phyloP scores from a whole-genome alignment of 2,113 vertebrate genomes.

The Labeo rohita region DNA sequence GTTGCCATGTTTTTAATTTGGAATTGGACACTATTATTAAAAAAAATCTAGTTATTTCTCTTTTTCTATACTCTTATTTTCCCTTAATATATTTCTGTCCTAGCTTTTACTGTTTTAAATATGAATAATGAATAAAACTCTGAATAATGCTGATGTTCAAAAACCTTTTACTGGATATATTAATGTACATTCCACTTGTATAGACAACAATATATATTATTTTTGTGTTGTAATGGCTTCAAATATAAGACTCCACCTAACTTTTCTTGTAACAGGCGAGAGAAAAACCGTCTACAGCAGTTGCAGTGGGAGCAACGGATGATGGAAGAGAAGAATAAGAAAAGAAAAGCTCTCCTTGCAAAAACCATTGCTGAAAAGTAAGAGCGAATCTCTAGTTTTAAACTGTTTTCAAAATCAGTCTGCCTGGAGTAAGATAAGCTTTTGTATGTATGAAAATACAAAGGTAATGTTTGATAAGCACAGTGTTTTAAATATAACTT shows the following conservation, averaged over 20 bases:
- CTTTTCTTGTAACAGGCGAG: conserved; percentile 74
- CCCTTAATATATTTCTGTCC: too few species aligned
- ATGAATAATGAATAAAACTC: too few species aligned
- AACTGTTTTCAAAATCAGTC: background rate
- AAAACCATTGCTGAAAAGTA: conserved; percentile 96
- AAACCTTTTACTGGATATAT: background rate
- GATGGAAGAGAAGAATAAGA: conserved; percentile 94
- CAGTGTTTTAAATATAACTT: background rate
- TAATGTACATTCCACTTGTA: background rate
- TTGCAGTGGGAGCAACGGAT: conserved; percentile 89
- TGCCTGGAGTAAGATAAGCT: background rate
- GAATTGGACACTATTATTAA: too few species aligned
- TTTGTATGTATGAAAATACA: background rate
- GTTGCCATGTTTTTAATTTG: too few species aligned
- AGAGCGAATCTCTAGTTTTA: conserved; percentile 33
- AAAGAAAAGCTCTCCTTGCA: conserved; percentile 90
- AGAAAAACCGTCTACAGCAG: conserved; percentile 86
- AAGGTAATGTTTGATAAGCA: background rate
- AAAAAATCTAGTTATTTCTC: too few species aligned
- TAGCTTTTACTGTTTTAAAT: too few species aligned
- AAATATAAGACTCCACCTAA: background rate
- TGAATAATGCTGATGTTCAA: background rate
- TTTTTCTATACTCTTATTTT: too few species aligned
- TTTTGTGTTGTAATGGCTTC: background rate
- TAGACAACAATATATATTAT: background rate